A percentile compares a stretch with the other conserved stretches of the same genome.
Evolutionary conservation across 2,797 vertebrate species (phyloP).

Genomic region (Phoebastria nigripes): DNA sequence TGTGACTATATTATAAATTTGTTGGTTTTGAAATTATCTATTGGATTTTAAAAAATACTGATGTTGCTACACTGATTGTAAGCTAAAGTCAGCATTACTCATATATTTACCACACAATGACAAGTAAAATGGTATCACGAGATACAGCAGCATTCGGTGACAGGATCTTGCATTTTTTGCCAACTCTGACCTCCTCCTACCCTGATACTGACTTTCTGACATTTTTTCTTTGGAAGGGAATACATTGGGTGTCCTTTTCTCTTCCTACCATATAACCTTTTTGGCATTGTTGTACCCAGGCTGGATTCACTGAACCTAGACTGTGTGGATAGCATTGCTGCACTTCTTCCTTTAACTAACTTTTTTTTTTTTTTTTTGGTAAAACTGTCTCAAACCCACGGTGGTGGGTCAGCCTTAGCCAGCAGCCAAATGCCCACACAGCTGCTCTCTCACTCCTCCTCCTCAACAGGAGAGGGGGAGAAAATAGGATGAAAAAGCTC

Average conservation of each 20-base stretch:
- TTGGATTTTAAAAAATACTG: not conserved
- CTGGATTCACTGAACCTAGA: not conserved
- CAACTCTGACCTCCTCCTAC: not conserved
- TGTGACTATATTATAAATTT: not conserved
- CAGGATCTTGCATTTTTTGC: not conserved
- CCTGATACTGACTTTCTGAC: not conserved
- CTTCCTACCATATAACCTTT: not conserved
- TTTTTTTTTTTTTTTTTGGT: not conserved
- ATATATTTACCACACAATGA: not conserved
- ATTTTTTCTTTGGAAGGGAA: not conserved
- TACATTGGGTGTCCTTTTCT: not conserved
- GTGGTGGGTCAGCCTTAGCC: not conserved
- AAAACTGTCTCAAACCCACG: fast-evolving
- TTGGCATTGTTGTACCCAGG: not conserved
- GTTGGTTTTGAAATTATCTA: not conserved
- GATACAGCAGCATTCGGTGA: not conserved
- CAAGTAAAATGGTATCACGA: not conserved
- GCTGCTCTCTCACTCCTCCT: not conserved
- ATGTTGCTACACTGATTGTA: not conserved
- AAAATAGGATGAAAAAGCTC: not conserved
- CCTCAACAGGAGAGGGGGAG: not conserved
- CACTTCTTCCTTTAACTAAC: not conserved
- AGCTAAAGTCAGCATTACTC: not conserved
- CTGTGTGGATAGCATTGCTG: not conserved
- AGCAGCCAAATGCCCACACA: not conserved